Evolutionary conservation across 2,113 vertebrate genomes (phyloP).

Genomic region (Anas platyrhynchos): DNA sequence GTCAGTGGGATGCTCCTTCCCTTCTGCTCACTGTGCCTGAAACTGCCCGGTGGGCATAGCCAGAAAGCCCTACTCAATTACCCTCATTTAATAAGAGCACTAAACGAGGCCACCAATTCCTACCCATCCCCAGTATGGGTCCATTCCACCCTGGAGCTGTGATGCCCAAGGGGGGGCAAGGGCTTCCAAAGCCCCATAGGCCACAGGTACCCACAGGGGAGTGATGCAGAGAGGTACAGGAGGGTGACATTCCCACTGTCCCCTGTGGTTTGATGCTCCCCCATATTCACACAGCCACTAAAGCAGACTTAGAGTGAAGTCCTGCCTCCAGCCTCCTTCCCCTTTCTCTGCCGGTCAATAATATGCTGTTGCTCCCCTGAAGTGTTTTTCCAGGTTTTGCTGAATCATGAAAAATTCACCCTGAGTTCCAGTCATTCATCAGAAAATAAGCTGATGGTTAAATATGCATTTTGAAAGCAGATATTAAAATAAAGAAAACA

Average conservation of each 20-base stretch:
- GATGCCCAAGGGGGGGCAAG: too few relatives aligned
- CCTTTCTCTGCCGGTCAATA: background rate
- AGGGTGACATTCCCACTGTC: background rate
- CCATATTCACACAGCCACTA: background rate
- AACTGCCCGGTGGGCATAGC: background rate
- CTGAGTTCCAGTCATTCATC: background rate
- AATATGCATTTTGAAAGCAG: background rate
- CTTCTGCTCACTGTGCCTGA: background rate
- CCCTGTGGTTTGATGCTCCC: background rate
- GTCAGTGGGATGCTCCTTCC: background rate
- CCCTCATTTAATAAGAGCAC: background rate
- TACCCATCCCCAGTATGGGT: background rate
- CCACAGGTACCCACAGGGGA: fast-evolving
- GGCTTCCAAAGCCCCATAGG: fast-evolving
- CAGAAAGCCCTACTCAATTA: conserved; percentile 34
- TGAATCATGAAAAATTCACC: background rate
- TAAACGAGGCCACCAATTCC: background rate
- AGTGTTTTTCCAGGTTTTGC: background rate
- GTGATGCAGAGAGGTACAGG: background rate
- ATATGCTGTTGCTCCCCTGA: background rate
- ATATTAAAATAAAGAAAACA: background rate
- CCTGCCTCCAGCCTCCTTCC: background rate
- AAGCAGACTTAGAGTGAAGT: background rate
- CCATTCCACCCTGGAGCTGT: background rate
- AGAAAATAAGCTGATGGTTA: background rate